phyloP scores from a whole-genome alignment of 2,888 invertebrate species.

The Eristalis tenax region DNA sequence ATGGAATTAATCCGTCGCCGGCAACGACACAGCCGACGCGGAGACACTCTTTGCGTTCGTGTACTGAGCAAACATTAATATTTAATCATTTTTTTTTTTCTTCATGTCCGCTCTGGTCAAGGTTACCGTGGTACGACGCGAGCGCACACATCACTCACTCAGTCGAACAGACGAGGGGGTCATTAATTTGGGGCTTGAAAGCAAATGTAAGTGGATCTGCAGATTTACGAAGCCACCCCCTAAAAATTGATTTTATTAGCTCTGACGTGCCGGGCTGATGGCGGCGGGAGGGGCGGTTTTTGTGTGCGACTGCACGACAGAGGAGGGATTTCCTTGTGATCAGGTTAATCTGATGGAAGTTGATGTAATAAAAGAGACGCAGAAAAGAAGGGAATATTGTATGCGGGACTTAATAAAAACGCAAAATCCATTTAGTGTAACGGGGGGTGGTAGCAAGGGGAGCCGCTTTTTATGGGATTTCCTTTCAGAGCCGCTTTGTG shows the following conservation, averaged over 20 bases:
- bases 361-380: slow-evolving; percentile 37
- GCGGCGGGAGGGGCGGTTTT: no score
- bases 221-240: slow-evolving; percentile 17
- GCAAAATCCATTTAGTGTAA: not conserved
- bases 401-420: not conserved
- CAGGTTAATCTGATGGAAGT: slow-evolving; percentile 38
- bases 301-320: slow-evolving; percentile 4
- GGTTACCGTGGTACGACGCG: slow-evolving; percentile 32
- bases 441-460: not conserved
- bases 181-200: slow-evolving; percentile 51
- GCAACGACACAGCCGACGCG: not conserved
- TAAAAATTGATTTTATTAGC: slow-evolving; percentile 5
- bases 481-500: not conserved
- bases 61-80: slow-evolving; percentile 13
- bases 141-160: not conserved
- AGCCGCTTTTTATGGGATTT: not conserved
- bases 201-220: slow-evolving; percentile 50
- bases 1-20: slow-evolving; percentile 49
- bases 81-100: slow-evolving; percentile 1
- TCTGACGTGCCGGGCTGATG: not conserved
- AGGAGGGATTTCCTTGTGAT: slow-evolving; percentile 34
- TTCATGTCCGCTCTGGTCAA: slow-evolving; percentile 47
- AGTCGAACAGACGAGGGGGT: not conserved
- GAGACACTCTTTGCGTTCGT: slow-evolving; percentile 19
- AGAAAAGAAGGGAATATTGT: not conserved